Conservation (phyloP, 2,113 vertebrate genomes). For the Peromyscus maniculatus region DNA sequence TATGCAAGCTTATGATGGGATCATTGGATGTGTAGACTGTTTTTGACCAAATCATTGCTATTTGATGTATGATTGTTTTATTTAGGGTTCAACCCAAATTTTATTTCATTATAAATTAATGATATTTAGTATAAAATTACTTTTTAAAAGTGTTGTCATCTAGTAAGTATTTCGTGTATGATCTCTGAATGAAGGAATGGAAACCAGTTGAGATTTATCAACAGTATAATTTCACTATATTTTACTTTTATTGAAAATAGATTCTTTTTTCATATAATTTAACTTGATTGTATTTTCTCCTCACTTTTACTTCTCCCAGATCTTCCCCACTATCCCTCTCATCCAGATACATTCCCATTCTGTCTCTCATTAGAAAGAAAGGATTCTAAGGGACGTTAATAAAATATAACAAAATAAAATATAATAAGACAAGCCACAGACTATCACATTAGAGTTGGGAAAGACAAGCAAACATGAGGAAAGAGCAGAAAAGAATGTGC, state of each 20-base stretch:
- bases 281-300: neutral
- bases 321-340: neutral
- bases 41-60: neutral
- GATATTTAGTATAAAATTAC: neutral
- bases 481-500: neutral
- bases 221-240: neutral
- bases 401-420: neutral
- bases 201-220: neutral
- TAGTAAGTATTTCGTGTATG: neutral
- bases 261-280: neutral
- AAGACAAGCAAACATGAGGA: neutral
- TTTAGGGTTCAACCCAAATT: neutral
- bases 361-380: neutral
- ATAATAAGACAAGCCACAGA: neutral
- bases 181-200: neutral
- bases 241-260: neutral
- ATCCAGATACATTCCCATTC: neutral
- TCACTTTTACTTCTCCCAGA: neutral
- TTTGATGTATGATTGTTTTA: neutral
- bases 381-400: neutral
- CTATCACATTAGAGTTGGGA: neutral
- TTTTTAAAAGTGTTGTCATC: neutral
- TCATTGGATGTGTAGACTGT: neutral
- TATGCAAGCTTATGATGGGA: neutral
- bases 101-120: neutral